Base-by-base conservation (phyloP, 2,888 invertebrate genomes). In the Lissocephala sabroskyi region DNA sequence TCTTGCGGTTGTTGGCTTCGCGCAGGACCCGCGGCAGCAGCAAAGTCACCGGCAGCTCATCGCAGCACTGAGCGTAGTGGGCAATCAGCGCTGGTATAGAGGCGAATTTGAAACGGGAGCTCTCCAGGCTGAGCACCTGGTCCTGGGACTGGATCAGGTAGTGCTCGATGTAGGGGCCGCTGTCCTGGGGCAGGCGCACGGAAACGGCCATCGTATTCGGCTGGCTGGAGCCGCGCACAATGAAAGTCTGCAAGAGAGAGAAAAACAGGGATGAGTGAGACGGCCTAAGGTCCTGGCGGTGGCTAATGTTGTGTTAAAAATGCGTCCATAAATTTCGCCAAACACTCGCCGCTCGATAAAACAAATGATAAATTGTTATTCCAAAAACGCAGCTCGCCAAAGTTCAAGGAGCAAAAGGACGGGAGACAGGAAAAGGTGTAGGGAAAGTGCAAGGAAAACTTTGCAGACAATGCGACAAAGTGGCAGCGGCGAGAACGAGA, bases 121-220 rank as follows among this genome's bases (percentile, higher is more conserved):
- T 96, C 86, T 98, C 97, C 63, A 98, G 88, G 44, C 94, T 93
- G 57, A 97, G 88, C 67, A 92, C 90, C 44, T 92, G 92, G 33
- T 88, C 89, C 41, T 90, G 88, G 11, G 94, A 92, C 85, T 96
- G 96, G 65, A 98, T 95, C 75, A 98, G 89, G 87, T 97, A 98
- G 86, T 98, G 97, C 82, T 98, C 97, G 79, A 97, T 95, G 85
- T 95, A 95, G 6, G 95, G 94, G 1, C 95, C 94, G 77, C 92
- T 94, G 74, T 93, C 93, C 14, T 91, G 89, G 1, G 95, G 95
- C 56, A 96, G 87, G 9, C 96, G 91, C 39, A 97, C 96, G 40
- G 96, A 96, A 62, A 98, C 90, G 32, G 97, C 97, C 95, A 97
- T 96, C 45, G 97, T 96, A 73, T 94, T 93, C 33, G 92, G 89